These are phyloP conservation scores for Echinops telfairi DNA, from an alignment of 2,113 vertebrate species.

Conservation along the genomic window DNA sequence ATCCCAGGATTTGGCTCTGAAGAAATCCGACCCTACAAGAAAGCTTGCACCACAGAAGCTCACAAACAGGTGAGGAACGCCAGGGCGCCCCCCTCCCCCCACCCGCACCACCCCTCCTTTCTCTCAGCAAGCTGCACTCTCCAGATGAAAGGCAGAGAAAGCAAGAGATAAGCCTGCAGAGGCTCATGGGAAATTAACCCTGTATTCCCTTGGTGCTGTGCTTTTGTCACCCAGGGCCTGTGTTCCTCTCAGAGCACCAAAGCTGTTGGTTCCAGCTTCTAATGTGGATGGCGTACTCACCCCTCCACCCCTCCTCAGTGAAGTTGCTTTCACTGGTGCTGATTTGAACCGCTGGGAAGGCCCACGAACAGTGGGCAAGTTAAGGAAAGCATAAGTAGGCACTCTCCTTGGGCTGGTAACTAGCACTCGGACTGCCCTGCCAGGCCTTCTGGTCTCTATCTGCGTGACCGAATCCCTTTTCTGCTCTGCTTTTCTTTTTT, in stretches of 20 bases:
- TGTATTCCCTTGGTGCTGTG: neutral
- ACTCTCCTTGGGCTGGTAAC: neutral
- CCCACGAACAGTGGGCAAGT: neutral
- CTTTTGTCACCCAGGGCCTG: neutral
- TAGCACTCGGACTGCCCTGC: neutral
- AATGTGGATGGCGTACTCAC: neutral
- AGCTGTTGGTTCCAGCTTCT: constrained; percentile 31
- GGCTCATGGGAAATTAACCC: neutral
- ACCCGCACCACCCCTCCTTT: neutral
- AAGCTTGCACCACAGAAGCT: constrained; percentile 99
- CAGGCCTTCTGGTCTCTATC: neutral
- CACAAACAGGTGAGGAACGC: constrained; percentile 95
- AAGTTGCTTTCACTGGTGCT: neutral
- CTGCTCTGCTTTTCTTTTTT: too few species aligned
- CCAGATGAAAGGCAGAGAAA: neutral
- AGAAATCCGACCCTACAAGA: constrained; percentile 99
- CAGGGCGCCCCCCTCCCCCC: neutral
- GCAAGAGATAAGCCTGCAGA: neutral
- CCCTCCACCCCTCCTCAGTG: neutral
- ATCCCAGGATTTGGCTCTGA: constrained; percentile 99
- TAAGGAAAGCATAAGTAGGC: neutral
- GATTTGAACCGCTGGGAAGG: neutral
- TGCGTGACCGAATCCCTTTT: neutral
- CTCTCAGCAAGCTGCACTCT: neutral
- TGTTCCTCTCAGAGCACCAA: constrained; percentile 17